These are phyloP conservation scores for Psilopogon haemacephalus DNA, from an alignment of 2,113 vertebrate genomes.

Conservation along the genomic window DNA sequence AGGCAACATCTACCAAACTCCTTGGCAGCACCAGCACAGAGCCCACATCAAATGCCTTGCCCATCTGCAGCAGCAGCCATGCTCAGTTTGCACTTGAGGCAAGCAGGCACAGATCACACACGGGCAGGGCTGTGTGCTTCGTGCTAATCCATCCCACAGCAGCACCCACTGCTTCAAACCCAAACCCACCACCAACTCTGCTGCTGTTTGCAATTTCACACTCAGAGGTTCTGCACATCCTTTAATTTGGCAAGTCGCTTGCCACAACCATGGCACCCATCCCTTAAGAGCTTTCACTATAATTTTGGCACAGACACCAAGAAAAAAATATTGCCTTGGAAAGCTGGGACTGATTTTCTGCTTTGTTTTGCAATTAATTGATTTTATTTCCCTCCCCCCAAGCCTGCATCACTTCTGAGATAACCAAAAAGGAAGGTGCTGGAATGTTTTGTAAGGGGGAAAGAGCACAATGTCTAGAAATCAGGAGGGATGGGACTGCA, in stretches of 20 bases:
- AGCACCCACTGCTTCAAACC: not conserved
- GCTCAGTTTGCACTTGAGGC: not conserved
- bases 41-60: not conserved
- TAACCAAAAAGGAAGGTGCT: not conserved
- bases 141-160: not conserved
- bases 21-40: accelerated
- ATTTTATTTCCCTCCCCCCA: no score
- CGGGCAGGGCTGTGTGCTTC: accelerated
- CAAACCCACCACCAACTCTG: not conserved
- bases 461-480: not conserved
- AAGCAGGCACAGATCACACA: not conserved
- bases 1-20: not conserved
- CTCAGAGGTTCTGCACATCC: not conserved
- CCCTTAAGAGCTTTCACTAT: not conserved
- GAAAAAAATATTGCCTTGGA: not conserved
- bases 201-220: not conserved
- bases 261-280: not conserved
- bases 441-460: not conserved
- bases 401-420: not conserved
- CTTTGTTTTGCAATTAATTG: not conserved
- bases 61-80: not conserved
- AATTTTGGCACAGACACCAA: not conserved
- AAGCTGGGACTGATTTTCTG: not conserved
- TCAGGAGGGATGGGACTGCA: not conserved
- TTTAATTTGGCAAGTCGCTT: not conserved